These are phyloP conservation scores for Popillia japonica DNA, from an alignment of 1,140 invertebrate genomes.

Conservation along the genomic window DNA sequence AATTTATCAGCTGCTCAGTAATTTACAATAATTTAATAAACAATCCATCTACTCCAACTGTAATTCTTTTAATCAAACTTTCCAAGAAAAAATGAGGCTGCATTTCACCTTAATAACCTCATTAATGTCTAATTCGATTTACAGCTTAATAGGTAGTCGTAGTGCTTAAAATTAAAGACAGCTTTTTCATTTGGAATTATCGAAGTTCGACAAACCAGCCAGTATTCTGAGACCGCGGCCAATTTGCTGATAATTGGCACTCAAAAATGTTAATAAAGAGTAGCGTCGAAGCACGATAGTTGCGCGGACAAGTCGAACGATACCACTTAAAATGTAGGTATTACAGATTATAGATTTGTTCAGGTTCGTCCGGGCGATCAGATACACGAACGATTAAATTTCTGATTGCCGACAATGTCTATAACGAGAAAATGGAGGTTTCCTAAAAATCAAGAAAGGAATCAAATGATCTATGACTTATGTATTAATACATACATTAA, in stretches of 20 bases:
- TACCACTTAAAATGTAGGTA: background rate
- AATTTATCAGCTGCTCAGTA: too few relatives aligned
- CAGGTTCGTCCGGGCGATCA: too few relatives aligned
- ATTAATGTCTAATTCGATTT: background rate
- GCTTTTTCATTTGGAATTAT: background rate
- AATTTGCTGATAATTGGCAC: slow-evolving; percentile 18
- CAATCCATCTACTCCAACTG: too few relatives aligned
- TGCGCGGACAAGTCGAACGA: background rate
- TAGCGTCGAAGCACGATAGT: background rate
- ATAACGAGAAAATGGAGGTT: too few relatives aligned
- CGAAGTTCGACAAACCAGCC: background rate
- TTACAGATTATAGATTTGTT: background rate
- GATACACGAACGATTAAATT: too few relatives aligned
- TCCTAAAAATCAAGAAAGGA: too few relatives aligned
- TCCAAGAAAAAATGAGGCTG: too few relatives aligned
- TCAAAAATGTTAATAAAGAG: slow-evolving; percentile 3
- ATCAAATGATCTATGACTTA: too few relatives aligned
- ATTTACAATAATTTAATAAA: too few relatives aligned
- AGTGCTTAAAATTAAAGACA: slow-evolving; percentile 11
- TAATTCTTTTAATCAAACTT: too few relatives aligned
- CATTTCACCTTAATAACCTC: background rate
- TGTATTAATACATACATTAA: too few relatives aligned
- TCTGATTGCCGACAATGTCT: too few relatives aligned
- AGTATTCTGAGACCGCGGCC: background rate
- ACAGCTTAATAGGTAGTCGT: background rate